Evolutionary conservation across 2,113 vertebrate species (phyloP).

Genomic region (Lampris incognitus): DNA sequence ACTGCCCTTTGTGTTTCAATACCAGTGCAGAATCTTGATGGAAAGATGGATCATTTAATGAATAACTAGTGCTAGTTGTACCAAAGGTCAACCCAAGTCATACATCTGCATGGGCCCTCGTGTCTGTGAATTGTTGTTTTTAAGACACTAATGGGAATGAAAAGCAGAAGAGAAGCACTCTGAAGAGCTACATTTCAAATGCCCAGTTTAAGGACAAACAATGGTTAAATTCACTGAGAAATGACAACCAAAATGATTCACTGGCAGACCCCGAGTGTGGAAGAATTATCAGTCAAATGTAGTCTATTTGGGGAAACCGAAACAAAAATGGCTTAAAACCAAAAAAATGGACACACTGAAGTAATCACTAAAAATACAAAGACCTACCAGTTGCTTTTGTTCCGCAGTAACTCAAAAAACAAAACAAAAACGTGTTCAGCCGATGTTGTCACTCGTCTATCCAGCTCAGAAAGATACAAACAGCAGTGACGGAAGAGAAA

Average conservation of each 20-base stretch:
- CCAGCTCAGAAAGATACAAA: slow-evolving; percentile 10
- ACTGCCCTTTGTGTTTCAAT: slow-evolving; percentile 25
- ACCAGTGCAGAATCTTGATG: slow-evolving; percentile 35
- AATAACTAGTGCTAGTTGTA: slow-evolving; percentile 38
- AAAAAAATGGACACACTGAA: background rate
- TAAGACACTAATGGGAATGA: slow-evolving; percentile 12
- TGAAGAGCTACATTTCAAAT: background rate
- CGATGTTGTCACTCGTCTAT: background rate
- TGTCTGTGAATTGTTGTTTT: background rate
- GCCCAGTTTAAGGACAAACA: background rate
- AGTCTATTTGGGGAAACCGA: background rate
- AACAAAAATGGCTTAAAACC: background rate
- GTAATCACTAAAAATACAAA: background rate
- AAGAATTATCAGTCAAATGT: slow-evolving; percentile 22
- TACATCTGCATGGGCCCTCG: slow-evolving; percentile 6
- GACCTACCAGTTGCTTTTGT: slow-evolving; percentile 50
- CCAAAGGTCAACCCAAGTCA: slow-evolving; percentile 48
- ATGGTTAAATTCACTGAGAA: slow-evolving; percentile 14
- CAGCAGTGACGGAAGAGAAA: slow-evolving; percentile 1
- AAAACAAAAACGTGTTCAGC: background rate
- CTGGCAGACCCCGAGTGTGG: background rate
- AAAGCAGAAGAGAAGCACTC: background rate
- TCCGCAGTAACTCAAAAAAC: slow-evolving; percentile 14
- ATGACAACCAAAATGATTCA: background rate
- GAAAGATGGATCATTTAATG: slow-evolving; percentile 39